phyloP scores from a whole-genome alignment of 2,113 vertebrate species.

The Beaufortia kweichowensis region DNA sequence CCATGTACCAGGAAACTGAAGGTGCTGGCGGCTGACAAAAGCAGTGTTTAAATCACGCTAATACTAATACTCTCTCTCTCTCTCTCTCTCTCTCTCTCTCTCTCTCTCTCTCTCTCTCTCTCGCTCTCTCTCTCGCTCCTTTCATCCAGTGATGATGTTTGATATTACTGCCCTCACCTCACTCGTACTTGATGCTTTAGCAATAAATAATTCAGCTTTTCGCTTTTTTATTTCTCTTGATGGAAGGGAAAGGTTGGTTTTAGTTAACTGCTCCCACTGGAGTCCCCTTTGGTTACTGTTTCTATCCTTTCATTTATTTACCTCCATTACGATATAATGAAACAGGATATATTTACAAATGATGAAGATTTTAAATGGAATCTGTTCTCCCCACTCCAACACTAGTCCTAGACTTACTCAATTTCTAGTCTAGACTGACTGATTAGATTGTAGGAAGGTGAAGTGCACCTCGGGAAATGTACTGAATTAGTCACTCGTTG shows the following conservation, averaged over 20 bases:
- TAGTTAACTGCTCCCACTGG: conserved; percentile 6
- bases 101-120: conserved; percentile 46
- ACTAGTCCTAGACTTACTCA: conserved; percentile 1
- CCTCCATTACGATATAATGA: neutral
- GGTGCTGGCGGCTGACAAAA: neutral
- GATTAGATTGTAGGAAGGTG: conserved; percentile 38
- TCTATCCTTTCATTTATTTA: neutral
- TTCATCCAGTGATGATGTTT: neutral
- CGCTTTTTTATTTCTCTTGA: conserved; percentile 5
- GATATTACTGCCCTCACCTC: neutral
- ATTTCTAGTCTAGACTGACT: conserved; percentile 28
- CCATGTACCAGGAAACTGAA: conserved; percentile 9
- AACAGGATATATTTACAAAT: neutral
- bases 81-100: conserved; percentile 48
- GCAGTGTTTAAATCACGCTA: neutral
- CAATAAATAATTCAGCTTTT: conserved; percentile 11
- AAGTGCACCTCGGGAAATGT: conserved; percentile 27
- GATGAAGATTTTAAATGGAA: too few relatives aligned
- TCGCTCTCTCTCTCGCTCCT: neutral
- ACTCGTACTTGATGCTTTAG: neutral
- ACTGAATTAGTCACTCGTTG: conserved; percentile 33
- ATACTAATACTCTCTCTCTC: neutral
- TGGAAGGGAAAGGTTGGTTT: neutral
- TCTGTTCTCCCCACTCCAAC: neutral
- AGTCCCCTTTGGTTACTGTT: neutral